Base-by-base conservation (phyloP, 2,797 vertebrate species). In the Choloepus didactylus region DNA sequence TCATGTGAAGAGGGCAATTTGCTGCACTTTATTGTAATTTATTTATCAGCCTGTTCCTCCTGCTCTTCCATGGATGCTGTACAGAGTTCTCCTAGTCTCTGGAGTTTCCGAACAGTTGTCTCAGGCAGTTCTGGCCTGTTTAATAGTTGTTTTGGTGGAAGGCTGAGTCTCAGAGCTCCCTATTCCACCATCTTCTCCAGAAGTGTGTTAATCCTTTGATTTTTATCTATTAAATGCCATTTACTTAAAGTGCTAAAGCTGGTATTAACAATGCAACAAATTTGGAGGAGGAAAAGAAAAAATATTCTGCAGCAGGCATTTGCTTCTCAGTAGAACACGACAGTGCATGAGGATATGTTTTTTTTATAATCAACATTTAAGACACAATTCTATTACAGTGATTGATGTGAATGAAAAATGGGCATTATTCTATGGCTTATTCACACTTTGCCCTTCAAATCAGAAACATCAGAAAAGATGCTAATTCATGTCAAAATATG, bases 381-480 rank as follows among this genome's bases (percentile, higher is more conserved):
- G 6, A 35, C 25, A 14, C 14, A 93, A 35, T 6, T 94, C 9
- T 21, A 60, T 85, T 75, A 16, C 21, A 86, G 7, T 5, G 66
- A 64, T 73, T 66, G 3, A 8, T 54, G 0, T 87, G n/a, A 76
- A 83, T 62, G 44, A 84, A 84, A 95, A 93, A 60, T 83, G 10
- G 10, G 44, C 59, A 81, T 79, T 70, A n/a, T 1, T 12, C 9
- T 59, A 14, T 87, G 70, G 89, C 49, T 93, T 81, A 70, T 79
- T 87, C 41, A 64, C 44, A 59, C 7, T 80, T 91, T 60, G 25
- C 9, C 46, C 51, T 62, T 92, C 64, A 83, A 75, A 89, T 86
- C 19, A 93, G 51, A 87, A 94, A 75, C 38, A 77, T 87, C 38
- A 87, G 49, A 75, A 93, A 93, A 76, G 15, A 95, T 94, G 15